Conservation (phyloP, 2,888 invertebrate genomes). For the Allophyes oxyacanthae region DNA sequence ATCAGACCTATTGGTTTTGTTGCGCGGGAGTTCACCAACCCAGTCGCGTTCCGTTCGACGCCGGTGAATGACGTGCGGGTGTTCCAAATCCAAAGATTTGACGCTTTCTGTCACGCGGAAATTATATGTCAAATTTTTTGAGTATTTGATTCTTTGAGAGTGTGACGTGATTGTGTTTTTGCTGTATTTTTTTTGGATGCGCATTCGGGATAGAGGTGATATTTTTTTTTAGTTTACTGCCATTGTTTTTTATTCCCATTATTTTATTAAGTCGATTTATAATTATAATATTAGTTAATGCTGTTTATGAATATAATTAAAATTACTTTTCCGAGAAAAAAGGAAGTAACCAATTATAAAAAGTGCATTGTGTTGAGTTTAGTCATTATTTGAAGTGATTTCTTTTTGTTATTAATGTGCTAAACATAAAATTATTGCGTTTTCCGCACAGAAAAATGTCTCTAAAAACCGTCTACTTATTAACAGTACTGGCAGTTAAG, state of each 20-base stretch:
- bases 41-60: slow-evolving; percentile 61
- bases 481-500: slow-evolving; percentile 20
- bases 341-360: too few relatives aligned
- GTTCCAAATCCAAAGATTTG: slow-evolving; percentile 63
- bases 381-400: too few relatives aligned
- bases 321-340: too few relatives aligned
- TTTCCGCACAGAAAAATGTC: slow-evolving; percentile 1
- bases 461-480: slow-evolving; percentile 2
- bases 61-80: slow-evolving; percentile 53
- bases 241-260: background rate
- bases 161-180: slow-evolving; percentile 60
- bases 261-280: too few relatives aligned
- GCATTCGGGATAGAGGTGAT: slow-evolving; percentile 56
- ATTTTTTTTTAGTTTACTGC: background rate
- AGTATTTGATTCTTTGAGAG: slow-evolving; percentile 39
- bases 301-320: too few relatives aligned
- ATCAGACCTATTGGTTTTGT: slow-evolving; percentile 55
- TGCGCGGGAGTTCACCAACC: slow-evolving; percentile 50
- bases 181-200: slow-evolving; percentile 57
- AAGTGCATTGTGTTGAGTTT: too few relatives aligned
- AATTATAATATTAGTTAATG: too few relatives aligned
- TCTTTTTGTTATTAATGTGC: too few relatives aligned
- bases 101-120: slow-evolving; percentile 75
- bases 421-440: background rate
- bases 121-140: slow-evolving; percentile 72